Conservation (phyloP, 1,140 invertebrate species). For the Trinorchestia longiramus region DNA sequence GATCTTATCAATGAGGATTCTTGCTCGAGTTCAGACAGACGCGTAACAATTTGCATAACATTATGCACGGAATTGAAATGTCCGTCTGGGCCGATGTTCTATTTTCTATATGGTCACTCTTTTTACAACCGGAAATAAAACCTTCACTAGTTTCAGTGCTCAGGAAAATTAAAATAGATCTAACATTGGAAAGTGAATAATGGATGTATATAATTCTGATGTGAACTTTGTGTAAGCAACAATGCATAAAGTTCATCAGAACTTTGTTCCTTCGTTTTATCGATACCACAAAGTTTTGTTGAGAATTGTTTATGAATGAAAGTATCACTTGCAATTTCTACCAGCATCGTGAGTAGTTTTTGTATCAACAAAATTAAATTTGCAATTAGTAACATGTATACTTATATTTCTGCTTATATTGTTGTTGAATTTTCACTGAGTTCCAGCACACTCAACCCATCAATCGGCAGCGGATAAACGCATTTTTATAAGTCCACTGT, state of each 20-base stretch:
- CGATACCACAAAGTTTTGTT: not conserved
- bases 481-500: not conserved
- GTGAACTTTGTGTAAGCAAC: not conserved
- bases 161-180: not conserved
- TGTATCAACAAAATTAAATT: not conserved
- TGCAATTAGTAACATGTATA: not conserved
- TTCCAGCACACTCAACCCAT: not conserved
- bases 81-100: not conserved
- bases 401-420: not conserved
- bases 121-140: not conserved
- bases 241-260: not conserved
- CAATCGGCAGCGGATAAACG: not conserved
- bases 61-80: slow-evolving; percentile 25
- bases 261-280: not conserved
- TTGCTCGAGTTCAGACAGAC: slow-evolving; percentile 18
- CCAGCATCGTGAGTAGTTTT: not conserved
- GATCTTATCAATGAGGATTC: not conserved
- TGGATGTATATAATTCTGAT: not conserved
- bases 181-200: not conserved
- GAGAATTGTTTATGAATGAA: not conserved
- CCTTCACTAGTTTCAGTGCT: not conserved
- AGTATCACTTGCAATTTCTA: not conserved
- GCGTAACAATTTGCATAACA: slow-evolving; percentile 40
- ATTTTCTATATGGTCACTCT: not conserved
- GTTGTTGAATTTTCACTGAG: not conserved